phyloP scores from a whole-genome alignment of 2,888 invertebrate genomes.

The Boloria selene region DNA sequence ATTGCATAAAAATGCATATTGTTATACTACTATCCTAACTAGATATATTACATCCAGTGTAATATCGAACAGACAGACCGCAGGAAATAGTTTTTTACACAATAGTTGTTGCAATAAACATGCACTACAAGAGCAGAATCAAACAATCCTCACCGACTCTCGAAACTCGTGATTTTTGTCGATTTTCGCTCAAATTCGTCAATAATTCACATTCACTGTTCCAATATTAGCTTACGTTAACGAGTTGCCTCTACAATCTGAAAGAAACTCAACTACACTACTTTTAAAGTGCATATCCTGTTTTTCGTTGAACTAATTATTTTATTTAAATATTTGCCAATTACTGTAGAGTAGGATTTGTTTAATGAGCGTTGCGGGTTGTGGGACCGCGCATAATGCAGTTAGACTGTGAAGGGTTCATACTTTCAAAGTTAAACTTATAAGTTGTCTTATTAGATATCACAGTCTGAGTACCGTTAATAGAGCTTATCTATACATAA shows the following conservation, averaged over 20 bases:
- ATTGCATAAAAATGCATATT: no score
- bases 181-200: constrained; percentile 67
- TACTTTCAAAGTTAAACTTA: no score
- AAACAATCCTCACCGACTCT: constrained; percentile 19
- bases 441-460: no score
- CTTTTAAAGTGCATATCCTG: constrained; percentile 40
- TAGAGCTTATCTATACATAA: no score
- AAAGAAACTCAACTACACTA: constrained; percentile 33
- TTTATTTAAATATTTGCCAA: constrained; percentile 69
- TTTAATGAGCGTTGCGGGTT: constrained; percentile 46
- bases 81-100: no score
- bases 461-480: no score
- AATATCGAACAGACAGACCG: no score
- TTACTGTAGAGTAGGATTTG: constrained; percentile 55
- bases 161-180: constrained; percentile 45
- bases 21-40: no score
- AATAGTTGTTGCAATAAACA: no score
- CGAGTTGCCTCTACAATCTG: constrained; percentile 55
- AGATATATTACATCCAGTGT: no score
- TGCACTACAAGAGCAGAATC: constrained; percentile 5
- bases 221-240: constrained; percentile 71
- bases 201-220: constrained; percentile 63
- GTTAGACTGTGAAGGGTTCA: no score
- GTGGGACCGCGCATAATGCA: constrained; percentile 40
- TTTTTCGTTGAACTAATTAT: constrained; percentile 54